phyloP scores from a whole-genome alignment of 2,888 invertebrate species.

The Lepidocyrtinus sp. region DNA sequence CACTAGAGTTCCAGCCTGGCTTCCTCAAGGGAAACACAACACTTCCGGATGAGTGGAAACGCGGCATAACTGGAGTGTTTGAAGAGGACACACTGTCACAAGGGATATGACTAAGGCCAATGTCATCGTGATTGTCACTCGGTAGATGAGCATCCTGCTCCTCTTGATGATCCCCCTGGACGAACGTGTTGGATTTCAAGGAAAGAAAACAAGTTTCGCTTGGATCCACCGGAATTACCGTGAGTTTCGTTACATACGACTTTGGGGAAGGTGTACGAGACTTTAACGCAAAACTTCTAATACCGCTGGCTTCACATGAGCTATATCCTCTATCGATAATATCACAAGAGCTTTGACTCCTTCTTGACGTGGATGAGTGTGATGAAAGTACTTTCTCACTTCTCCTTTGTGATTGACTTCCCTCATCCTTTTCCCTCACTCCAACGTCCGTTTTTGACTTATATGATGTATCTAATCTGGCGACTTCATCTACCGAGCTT shows the following conservation, averaged over 20 bases:
- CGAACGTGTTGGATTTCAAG: constrained; percentile 39
- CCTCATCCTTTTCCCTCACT: not conserved
- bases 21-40: constrained; percentile 60
- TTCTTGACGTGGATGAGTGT: not conserved
- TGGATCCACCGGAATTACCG: constrained; percentile 54
- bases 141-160: constrained; percentile 28
- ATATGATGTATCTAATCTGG: constrained; percentile 8
- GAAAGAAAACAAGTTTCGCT: constrained; percentile 52
- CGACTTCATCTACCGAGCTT: constrained; percentile 22
- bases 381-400: not conserved
- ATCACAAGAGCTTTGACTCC: constrained; percentile 2
- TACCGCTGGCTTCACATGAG: not conserved
- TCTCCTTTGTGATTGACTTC: not conserved
- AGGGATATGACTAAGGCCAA: constrained; percentile 39
- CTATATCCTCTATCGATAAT: not conserved
- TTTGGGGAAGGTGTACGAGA: constrained; percentile 44
- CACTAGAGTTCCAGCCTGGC: constrained; percentile 59
- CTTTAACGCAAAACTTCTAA: constrained; percentile 12
- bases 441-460: not conserved
- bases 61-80: constrained; percentile 66
- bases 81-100: constrained; percentile 62
- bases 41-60: constrained; percentile 61
- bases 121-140: constrained; percentile 3
- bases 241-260: constrained; percentile 53
- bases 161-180: constrained; percentile 28